Conservation (phyloP, 2,113 vertebrate genomes). For the Tamias sibiricus region DNA sequence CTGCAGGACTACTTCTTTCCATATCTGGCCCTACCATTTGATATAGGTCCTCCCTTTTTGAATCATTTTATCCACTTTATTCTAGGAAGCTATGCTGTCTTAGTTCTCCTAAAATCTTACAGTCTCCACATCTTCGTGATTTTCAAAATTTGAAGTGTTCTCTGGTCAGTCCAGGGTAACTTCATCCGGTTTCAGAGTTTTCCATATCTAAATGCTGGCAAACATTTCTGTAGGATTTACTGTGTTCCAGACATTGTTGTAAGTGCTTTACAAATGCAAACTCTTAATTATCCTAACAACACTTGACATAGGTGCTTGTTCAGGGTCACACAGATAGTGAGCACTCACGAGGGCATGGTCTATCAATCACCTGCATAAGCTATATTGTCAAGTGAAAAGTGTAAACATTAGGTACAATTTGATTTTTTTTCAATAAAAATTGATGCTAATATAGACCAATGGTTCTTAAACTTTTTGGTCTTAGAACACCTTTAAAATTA, state of each 20-base stretch:
- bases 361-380: neutral
- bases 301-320: neutral
- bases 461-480: conserved; percentile 14
- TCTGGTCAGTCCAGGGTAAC: neutral
- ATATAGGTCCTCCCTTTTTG: neutral
- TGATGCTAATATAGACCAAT: neutral
- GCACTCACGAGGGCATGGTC: neutral
- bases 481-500: conserved; percentile 11
- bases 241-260: neutral
- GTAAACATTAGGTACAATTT: neutral
- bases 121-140: neutral
- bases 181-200: neutral
- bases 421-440: conserved; percentile 19
- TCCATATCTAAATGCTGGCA: neutral
- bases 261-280: conserved; percentile 24
- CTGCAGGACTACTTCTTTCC: neutral
- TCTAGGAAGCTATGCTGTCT: neutral
- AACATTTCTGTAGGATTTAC: neutral
- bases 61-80: neutral
- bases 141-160: neutral
- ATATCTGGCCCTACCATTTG: neutral
- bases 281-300: neutral
- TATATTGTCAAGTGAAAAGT: neutral
- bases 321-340: neutral
- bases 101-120: neutral